These are phyloP conservation scores for Gasterosteus nipponicus DNA, from an alignment of 2,113 vertebrate species.

Conservation along the genomic window DNA sequence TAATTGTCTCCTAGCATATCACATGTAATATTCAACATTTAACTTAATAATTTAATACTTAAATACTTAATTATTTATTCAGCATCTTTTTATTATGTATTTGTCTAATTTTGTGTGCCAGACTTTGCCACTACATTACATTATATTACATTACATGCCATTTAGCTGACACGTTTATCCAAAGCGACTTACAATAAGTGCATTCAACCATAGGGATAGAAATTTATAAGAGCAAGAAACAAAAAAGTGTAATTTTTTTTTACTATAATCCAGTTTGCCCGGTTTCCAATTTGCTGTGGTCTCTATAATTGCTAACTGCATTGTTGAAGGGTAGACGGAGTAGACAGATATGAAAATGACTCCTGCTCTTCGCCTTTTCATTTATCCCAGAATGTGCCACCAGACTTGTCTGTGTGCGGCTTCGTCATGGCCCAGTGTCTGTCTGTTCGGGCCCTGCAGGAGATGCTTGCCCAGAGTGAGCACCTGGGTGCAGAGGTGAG, in stretches of 20 bases:
- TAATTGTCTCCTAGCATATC: neutral
- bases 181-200: too few relatives aligned
- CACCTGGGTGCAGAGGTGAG: constrained; percentile 66
- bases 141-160: too few relatives aligned
- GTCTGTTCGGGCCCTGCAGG: constrained; percentile 82
- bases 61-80: neutral
- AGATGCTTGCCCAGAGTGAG: constrained; percentile 73
- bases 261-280: neutral
- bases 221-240: too few relatives aligned
- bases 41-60: too few relatives aligned
- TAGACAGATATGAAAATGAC: constrained; percentile 2
- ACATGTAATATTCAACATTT: neutral
- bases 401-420: constrained; percentile 79
- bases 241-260: too few relatives aligned
- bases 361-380: neutral
- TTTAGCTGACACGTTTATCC: too few relatives aligned
- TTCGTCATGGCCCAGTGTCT: constrained; percentile 80
- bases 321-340: neutral
- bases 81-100: neutral
- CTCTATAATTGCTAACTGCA: neutral
- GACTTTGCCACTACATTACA: neutral
- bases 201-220: too few relatives aligned
- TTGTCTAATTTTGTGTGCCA: neutral
- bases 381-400: constrained; percentile 79
- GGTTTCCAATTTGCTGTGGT: neutral